Percentiles rank a stretch among this genome's conserved stretches.
phyloP scores from a whole-genome alignment of 2,888 invertebrate species.

The Agrochola macilenta region DNA sequence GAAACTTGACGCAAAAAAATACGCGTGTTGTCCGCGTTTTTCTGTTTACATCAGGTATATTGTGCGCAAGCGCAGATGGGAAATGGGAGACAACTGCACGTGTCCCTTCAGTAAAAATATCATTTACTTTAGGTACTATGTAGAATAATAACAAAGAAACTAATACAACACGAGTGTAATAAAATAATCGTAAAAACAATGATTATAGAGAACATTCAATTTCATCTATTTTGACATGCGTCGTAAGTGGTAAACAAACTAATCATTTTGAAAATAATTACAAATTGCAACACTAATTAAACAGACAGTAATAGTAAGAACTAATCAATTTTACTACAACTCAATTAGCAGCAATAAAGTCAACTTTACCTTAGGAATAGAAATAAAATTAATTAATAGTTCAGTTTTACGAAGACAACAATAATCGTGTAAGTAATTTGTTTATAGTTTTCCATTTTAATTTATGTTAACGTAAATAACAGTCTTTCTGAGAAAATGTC shows the following conservation, averaged over 20 bases:
- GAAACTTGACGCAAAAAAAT: background rate
- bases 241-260: background rate
- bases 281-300: background rate
- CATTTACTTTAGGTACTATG: background rate
- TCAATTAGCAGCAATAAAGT: background rate
- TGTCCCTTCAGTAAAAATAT: no score
- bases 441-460: constrained; percentile 36
- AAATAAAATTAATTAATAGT: background rate
- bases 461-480: constrained; percentile 41
- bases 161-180: background rate
- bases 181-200: constrained; percentile 1
- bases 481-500: constrained; percentile 33
- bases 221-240: background rate
- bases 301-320: background rate
- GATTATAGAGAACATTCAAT: background rate
- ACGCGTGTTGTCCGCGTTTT: background rate
- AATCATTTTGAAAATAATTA: constrained; percentile 13
- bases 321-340: background rate
- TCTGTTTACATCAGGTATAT: background rate
- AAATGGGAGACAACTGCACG: background rate
- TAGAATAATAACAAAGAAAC: background rate
- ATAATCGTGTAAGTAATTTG: constrained; percentile 17
- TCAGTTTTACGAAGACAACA: background rate
- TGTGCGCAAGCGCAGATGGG: background rate
- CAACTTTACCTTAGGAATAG: background rate